A percentile compares a stretch with the other conserved stretches of the same genome.
Conservation (phyloP, 2,797 vertebrate species). For the Siniperca obscura region DNA sequence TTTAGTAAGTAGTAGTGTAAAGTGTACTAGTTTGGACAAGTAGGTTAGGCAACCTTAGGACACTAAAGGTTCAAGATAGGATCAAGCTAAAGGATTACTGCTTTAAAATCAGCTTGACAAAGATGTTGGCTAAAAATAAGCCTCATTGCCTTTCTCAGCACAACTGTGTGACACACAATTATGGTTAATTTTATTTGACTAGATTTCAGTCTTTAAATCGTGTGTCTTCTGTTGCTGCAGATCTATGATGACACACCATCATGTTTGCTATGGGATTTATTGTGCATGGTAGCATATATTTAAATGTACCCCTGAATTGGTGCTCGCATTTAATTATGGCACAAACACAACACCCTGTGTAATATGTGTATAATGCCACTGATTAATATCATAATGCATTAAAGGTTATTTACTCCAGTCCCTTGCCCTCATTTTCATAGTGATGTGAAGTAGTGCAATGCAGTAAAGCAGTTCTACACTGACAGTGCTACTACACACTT, state of each 20-base stretch:
- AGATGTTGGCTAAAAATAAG: neutral
- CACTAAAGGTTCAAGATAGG: slow-evolving; percentile 40
- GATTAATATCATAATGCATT: neutral
- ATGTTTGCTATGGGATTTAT: neutral
- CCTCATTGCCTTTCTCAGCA: neutral
- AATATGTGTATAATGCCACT: neutral
- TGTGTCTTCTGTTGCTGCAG: neutral
- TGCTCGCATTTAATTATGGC: neutral
- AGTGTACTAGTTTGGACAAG: neutral
- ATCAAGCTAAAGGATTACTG: slow-evolving; percentile 60
- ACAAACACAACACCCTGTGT: neutral
- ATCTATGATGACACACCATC: neutral
- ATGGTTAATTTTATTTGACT: neutral
- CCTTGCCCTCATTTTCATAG: neutral
- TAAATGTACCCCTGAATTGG: neutral
- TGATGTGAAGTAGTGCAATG: neutral
- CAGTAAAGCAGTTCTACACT: neutral
- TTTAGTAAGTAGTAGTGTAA: neutral
- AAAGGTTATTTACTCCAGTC: neutral
- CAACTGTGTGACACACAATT: neutral
- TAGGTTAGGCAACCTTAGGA: neutral
- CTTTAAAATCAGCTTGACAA: slow-evolving; percentile 36
- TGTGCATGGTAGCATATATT: neutral
- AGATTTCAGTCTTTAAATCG: neutral
- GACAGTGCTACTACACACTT: neutral